Conservation (phyloP, 2,113 vertebrate species). For the Lanius ludovicianus region DNA sequence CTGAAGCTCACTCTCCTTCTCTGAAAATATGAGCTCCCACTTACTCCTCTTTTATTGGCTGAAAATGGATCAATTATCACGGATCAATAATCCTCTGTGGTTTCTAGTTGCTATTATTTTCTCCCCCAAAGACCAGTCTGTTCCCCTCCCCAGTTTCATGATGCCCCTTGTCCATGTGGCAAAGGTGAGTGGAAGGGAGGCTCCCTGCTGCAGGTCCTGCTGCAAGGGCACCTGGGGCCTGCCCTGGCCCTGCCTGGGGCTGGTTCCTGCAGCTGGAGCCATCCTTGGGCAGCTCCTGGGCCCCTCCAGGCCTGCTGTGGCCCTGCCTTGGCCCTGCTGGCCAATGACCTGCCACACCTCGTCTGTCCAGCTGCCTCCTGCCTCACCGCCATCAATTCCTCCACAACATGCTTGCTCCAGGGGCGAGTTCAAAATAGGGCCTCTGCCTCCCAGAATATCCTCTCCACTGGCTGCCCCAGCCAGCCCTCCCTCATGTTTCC, state of each 20-base stretch:
- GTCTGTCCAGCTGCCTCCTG: accelerated
- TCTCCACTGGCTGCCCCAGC: accelerated
- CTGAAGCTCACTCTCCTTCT: accelerated
- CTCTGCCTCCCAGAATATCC: neutral
- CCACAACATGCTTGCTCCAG: neutral
- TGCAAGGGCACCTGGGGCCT: accelerated
- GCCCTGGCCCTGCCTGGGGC: no score
- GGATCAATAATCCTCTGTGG: neutral
- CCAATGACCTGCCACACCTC: accelerated
- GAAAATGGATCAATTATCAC: neutral
- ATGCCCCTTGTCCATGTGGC: accelerated
- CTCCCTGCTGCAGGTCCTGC: accelerated
- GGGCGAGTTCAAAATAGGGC: accelerated
- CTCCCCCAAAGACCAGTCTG: neutral
- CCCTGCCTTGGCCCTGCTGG: neutral
- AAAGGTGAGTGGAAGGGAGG: neutral
- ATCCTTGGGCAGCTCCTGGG: accelerated
- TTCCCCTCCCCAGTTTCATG: accelerated
- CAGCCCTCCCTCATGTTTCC: neutral
- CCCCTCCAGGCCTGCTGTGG: accelerated
- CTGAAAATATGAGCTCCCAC: neutral
- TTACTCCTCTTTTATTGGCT: neutral
- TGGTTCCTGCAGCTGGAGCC: accelerated
- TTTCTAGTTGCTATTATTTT: neutral
- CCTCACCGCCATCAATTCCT: neutral